Percentiles rank a stretch among this genome's conserved stretches.
phyloP scores from a whole-genome alignment of 2,888 invertebrate genomes.

The Gari tellinella region DNA sequence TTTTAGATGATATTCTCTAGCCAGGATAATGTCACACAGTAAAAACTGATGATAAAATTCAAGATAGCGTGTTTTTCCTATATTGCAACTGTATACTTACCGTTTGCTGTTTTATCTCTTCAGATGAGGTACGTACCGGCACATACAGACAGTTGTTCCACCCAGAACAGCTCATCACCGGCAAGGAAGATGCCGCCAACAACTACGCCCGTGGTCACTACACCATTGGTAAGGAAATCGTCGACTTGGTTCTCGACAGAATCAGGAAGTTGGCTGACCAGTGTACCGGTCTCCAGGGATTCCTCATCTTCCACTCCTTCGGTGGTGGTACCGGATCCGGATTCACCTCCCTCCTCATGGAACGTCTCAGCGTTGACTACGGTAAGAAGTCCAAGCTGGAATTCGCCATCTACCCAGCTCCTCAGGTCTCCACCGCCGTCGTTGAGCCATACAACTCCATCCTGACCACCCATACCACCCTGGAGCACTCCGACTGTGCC shows the following conservation, averaged over 20 bases:
- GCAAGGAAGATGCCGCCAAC: conserved; percentile 98
- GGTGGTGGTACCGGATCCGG: conserved; percentile 83
- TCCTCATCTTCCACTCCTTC: conserved; percentile 82
- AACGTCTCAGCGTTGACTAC: conserved; percentile 79
- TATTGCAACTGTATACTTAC: too few relatives aligned
- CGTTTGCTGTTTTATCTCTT: too few relatives aligned
- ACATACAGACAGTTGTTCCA: conserved; percentile 89
- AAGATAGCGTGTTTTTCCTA: too few relatives aligned
- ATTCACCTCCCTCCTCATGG: conserved; percentile 83
- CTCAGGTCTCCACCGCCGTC: conserved; percentile 89
- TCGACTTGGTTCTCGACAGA: conserved; percentile 87
- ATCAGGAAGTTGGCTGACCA: conserved; percentile 84
- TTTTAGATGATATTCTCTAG: too few relatives aligned
- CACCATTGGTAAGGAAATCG: conserved; percentile 94
- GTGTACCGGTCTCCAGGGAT: conserved; percentile 82
- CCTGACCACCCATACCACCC: conserved; percentile 80
- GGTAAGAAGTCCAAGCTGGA: conserved; percentile 82
- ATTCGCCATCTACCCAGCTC: conserved; percentile 89
- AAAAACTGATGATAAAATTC: too few relatives aligned
- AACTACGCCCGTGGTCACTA: conserved; percentile 99
- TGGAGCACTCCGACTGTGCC: conserved; percentile 80
- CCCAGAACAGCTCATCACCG: conserved; percentile 97
- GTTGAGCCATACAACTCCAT: conserved; percentile 99
- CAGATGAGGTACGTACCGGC: too few relatives aligned
- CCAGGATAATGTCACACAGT: too few relatives aligned